Percentiles rank a stretch among this genome's conserved stretches.
phyloP scores from a whole-genome alignment of 2,888 invertebrate species.

The Alviniconcha strummeri region DNA sequence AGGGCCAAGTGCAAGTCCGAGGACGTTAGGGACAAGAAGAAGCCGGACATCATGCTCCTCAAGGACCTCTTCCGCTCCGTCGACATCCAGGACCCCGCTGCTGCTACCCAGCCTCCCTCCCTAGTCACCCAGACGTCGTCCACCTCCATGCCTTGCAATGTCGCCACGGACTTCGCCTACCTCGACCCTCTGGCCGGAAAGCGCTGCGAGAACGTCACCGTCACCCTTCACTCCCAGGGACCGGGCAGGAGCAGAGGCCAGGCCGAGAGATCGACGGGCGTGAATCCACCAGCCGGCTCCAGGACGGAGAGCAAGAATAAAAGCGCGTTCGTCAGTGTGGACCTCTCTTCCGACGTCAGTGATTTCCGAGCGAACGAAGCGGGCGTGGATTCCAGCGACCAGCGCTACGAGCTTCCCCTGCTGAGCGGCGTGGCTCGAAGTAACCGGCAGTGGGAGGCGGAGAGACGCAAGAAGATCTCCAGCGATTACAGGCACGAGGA shows the following conservation, averaged over 20 bases:
- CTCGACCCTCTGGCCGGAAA: conserved; percentile 26
- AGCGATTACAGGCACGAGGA: conserved; percentile 15
- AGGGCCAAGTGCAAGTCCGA: conserved; percentile 29
- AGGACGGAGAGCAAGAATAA: neutral
- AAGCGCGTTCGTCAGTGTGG: neutral
- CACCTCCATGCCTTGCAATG: conserved; percentile 5
- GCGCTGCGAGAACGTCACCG: conserved; percentile 16
- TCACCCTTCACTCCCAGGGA: neutral
- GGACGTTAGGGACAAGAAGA: conserved; percentile 31
- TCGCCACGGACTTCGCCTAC: neutral
- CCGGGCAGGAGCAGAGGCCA: neutral
- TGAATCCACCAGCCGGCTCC: neutral
- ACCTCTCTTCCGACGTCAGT: neutral
- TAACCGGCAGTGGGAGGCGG: conserved; percentile 26
- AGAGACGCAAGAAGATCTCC: conserved; percentile 16
- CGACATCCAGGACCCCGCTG: conserved; percentile 19
- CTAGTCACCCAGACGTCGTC: conserved; percentile 6
- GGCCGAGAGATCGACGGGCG: neutral
- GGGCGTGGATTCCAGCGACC: neutral
- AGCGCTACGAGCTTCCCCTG: conserved; percentile 28
- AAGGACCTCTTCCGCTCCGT: conserved; percentile 34
- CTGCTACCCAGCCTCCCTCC: neutral
- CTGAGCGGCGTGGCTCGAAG: conserved; percentile 22
- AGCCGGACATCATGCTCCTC: conserved; percentile 28
- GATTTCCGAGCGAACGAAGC: neutral